Conservation (phyloP, 2,797 vertebrate species). For the Spinus olivaceus region DNA sequence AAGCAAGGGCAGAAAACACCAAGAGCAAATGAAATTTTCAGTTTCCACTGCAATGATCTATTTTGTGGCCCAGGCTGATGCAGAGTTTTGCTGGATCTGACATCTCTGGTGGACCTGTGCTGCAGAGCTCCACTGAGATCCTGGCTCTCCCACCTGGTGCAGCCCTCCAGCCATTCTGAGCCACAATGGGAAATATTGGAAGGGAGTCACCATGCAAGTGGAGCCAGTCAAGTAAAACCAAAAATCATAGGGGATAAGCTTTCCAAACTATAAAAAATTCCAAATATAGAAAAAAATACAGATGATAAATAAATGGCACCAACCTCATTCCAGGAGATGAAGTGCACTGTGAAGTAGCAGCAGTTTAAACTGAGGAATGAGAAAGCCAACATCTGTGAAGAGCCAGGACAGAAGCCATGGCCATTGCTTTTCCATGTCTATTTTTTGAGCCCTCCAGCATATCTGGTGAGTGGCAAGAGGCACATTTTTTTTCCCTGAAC, state of each 20-base stretch:
- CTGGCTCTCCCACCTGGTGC: background rate
- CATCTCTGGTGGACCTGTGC: background rate
- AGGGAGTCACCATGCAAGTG: background rate
- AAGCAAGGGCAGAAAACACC: background rate
- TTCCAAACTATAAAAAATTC: background rate
- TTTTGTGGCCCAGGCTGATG: background rate
- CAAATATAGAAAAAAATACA: background rate
- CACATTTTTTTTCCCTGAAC: background rate
- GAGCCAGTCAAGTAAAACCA: background rate
- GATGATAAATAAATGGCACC: background rate
- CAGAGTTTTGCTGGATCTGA: background rate
- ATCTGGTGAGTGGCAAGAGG: background rate
- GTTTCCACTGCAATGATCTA: background rate
- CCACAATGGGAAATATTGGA: rapidly evolving
- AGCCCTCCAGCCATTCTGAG: background rate
- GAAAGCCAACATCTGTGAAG: background rate
- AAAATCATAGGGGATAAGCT: background rate
- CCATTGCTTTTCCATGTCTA: background rate
- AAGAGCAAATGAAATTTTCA: background rate
- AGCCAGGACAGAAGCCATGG: background rate
- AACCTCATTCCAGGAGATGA: background rate
- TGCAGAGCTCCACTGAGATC: background rate
- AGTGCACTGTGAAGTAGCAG: background rate
- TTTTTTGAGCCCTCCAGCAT: background rate
- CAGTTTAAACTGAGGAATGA: background rate